Conservation (phyloP, 1,140 invertebrate genomes). For the Pantala flavescens region DNA sequence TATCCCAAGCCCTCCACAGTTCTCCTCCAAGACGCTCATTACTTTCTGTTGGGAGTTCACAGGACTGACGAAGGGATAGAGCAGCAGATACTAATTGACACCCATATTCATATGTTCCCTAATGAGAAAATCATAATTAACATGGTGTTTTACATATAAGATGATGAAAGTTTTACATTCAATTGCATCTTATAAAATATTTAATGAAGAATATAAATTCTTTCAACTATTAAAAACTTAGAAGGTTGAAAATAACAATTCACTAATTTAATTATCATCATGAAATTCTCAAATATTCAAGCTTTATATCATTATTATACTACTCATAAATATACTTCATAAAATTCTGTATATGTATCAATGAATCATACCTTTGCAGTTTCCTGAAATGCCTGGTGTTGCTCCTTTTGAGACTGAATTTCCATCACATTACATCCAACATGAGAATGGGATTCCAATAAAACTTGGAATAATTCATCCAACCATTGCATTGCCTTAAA, state of each 20-base stretch:
- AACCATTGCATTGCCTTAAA: conserved; percentile 60
- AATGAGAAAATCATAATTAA: conserved; percentile 22
- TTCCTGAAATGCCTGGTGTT: conserved; percentile 65
- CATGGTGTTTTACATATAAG: not conserved
- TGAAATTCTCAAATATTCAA: no score
- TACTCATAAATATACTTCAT: no score
- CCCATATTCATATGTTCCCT: conserved; percentile 72
- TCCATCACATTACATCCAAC: conserved; percentile 60
- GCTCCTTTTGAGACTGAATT: conserved; percentile 61
- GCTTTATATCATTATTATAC: no score
- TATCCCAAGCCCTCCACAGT: conserved; percentile 57
- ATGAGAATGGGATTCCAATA: conserved; percentile 56
- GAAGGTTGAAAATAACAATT: no score
- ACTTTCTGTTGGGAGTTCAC: conserved; percentile 48
- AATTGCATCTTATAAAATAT: conserved; percentile 16
- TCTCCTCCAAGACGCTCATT: conserved; percentile 43
- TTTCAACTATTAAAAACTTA: no score
- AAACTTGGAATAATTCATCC: conserved; percentile 56
- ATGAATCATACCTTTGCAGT: conserved; percentile 49
- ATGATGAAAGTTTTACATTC: conserved; percentile 4
- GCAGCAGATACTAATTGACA: conserved; percentile 63
- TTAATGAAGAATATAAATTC: not conserved
- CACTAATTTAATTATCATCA: no score
- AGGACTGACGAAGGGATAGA: conserved; percentile 59
- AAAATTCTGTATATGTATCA: no score